Base-by-base conservation (phyloP, 2,797 vertebrate species). In the Phyllotis vaccarum region DNA sequence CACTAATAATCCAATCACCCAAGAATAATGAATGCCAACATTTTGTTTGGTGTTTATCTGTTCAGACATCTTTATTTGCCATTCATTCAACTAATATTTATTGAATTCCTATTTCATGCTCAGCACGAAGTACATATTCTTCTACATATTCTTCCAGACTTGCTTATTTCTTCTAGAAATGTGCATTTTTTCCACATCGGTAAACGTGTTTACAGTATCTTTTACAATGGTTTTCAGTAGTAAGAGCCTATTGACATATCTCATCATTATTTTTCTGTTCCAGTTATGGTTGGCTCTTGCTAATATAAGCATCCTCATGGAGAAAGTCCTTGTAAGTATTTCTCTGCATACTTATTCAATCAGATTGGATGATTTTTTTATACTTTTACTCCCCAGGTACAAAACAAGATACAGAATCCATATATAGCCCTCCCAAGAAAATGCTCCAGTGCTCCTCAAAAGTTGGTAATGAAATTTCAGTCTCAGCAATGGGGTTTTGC, bases 71-170 rank as follows among this genome's bases (percentile, higher is more conserved):
- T 93, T 96, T 93, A 83, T 96, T 96, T 96, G 58, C 40, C 46
- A 80, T 91, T 93, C 72, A 74, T 78, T 95, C 92, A 54, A 40
- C 75, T 96, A 96, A 95, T 91, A 92, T 92, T 94, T 92, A 91
- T 93, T 96, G 96, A 94, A 93, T 96, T 97, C 79, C 86, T 96
- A 56, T 93, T 97, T 96, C 94, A 68, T 85, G 46, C 64, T 97
- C 68, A 92, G 17, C 74, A 46, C 21, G 58, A n/a, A 91, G 49
- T 91, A 2, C 60, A 21, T 96, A 66, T 79, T 92, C 70, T 95
- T 40, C 49, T 91, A 2, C 60, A 21, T 96, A 66, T 79, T 92
- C 70, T 95, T 40, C 49, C 79, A 90, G 68, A 43, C 40, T 43
- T 58, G 31, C 49, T 95, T 80, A 83, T 89, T 96, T 95, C 81